Conservation (phyloP, 1,140 invertebrate genomes). For the Psilanteris sp. region DNA sequence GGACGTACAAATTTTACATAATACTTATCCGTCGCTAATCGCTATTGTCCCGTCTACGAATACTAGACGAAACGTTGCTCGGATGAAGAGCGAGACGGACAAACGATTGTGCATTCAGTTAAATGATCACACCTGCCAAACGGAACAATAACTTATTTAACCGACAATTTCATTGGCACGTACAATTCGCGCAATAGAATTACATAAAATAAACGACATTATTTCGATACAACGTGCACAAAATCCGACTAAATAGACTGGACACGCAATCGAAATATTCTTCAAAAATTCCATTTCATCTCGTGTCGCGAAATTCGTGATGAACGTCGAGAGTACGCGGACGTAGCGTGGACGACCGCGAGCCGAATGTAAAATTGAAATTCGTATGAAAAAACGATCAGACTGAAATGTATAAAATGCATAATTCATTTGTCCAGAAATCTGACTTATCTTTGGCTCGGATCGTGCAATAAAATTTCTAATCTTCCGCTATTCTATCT, state of each 20-base stretch:
- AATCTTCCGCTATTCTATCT: constrained; percentile 37
- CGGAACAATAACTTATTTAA: constrained; percentile 26
- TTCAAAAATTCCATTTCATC: too few species aligned
- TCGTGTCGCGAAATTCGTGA: too few species aligned
- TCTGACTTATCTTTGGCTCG: background rate
- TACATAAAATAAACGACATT: background rate
- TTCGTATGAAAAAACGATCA: too few species aligned
- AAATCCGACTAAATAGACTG: too few species aligned
- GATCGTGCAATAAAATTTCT: constrained; percentile 33
- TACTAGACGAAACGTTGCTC: constrained; percentile 13
- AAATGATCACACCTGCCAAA: constrained; percentile 17
- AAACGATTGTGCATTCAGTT: constrained; percentile 23
- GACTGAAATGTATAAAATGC: too few species aligned
- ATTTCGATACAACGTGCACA: background rate
- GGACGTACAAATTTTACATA: constrained; percentile 49
- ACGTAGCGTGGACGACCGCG: too few species aligned
- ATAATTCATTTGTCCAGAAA: background rate
- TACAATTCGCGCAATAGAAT: constrained; percentile 5
- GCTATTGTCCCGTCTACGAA: constrained; percentile 12
- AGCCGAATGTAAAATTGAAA: too few species aligned
- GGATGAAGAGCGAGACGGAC: constrained; percentile 3
- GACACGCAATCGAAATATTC: too few species aligned
- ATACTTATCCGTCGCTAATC: constrained; percentile 33
- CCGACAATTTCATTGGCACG: constrained; percentile 2
- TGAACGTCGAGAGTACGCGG: too few species aligned